Conservation (phyloP, 2,888 invertebrate species). For the Campopleginae sp. region DNA sequence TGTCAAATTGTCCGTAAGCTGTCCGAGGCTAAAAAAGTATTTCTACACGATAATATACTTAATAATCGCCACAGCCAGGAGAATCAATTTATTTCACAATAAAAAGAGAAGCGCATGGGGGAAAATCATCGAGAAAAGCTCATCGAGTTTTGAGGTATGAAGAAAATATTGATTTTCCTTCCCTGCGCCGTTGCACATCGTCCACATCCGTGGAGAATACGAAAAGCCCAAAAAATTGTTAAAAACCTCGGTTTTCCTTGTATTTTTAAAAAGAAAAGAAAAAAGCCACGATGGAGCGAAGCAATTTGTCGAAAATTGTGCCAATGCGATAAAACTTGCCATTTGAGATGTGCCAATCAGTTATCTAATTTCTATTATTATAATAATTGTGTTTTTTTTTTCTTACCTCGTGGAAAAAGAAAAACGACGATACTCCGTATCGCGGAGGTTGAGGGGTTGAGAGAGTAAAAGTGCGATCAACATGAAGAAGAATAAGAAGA, state of each 20-base stretch:
- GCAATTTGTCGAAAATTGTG: conserved; percentile 76
- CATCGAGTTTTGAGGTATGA: conserved; percentile 19
- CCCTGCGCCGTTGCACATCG: background rate
- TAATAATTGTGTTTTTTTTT: conserved; percentile 24
- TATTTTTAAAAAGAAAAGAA: background rate
- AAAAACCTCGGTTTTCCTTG: background rate
- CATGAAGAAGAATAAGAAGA: conserved; percentile 39
- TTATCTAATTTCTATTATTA: conserved; percentile 55
- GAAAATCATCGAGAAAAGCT: background rate
- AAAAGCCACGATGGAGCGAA: conserved; percentile 9
- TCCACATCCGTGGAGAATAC: background rate
- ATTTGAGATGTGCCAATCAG: conserved; percentile 82
- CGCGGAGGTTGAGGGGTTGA: background rate
- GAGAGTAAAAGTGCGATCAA: background rate
- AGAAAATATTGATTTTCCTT: conserved; percentile 4
- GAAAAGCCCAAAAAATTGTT: background rate
- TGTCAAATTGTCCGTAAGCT: conserved; percentile 68
- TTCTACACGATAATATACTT: conserved; percentile 66
- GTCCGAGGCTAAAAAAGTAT: conserved; percentile 76
- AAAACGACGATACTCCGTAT: background rate
- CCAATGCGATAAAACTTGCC: conserved; percentile 82
- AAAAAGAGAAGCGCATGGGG: conserved; percentile 24
- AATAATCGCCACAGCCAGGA: conserved; percentile 45
- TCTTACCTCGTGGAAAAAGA: conserved; percentile 6
- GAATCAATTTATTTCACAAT: conserved; percentile 46